Conservation (phyloP, 92 coral and sea anemone genomes). For the Hydrozoanthus gracilis region DNA sequence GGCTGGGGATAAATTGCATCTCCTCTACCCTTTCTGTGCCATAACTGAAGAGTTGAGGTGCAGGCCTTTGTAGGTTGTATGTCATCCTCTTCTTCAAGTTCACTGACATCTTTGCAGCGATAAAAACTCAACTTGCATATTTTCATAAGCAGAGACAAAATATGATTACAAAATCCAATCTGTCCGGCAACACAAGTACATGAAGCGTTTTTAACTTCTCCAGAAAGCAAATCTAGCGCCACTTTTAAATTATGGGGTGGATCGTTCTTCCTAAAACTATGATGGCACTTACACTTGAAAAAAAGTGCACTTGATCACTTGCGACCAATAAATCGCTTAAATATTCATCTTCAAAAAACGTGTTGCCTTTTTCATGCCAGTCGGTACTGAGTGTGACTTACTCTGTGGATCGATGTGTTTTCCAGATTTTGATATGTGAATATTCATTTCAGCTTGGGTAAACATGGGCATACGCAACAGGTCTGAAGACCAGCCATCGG, state of each 20-base stretch:
- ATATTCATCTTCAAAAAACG: constrained; percentile 42
- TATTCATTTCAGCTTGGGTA: constrained; percentile 39
- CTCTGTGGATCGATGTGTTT: constrained; percentile 31
- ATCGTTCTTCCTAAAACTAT: constrained; percentile 40
- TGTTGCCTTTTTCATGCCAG: constrained; percentile 44
- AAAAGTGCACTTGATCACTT: constrained; percentile 24
- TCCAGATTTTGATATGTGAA: constrained; percentile 31
- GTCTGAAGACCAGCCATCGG: constrained; percentile 34
- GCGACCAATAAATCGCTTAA: not conserved
- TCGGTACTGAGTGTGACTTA: constrained; percentile 45
- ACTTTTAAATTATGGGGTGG: constrained; percentile 34
- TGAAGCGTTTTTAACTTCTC: constrained; percentile 28
- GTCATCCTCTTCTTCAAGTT: not conserved
- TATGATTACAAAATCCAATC: constrained; percentile 40
- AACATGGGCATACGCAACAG: constrained; percentile 33
- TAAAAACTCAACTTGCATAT: not conserved
- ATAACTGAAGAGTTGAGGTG: not conserved
- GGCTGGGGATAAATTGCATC: not conserved
- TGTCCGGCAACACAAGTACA: constrained; percentile 48
- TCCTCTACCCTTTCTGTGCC: too few species aligned
- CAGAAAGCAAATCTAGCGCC: constrained; percentile 25
- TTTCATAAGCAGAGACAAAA: constrained; percentile 26
- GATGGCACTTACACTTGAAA: constrained; percentile 43
- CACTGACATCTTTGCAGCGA: not conserved
- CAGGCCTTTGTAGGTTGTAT: not conserved